phyloP scores from a whole-genome alignment of 1,140 invertebrate genomes.

The Lysiphlebus fabarum region DNA sequence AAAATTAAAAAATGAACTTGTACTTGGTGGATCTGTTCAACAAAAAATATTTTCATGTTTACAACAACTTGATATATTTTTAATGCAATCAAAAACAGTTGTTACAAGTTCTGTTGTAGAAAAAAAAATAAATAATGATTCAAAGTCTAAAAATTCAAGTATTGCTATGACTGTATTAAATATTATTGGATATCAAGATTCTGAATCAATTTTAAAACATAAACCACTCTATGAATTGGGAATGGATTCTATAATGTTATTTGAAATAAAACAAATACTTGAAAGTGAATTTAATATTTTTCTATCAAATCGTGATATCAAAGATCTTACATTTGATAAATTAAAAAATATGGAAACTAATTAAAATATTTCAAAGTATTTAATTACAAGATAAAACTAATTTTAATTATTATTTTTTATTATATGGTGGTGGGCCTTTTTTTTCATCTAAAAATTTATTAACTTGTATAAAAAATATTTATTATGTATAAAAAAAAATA shows the following conservation, averaged over 20 bases:
- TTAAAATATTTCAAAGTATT: too few species aligned
- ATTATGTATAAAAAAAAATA: too few species aligned
- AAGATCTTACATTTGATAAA: conserved; percentile 71
- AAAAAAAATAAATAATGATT: conserved; percentile 63
- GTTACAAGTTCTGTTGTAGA: conserved; percentile 79
- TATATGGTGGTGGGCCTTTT: too few species aligned
- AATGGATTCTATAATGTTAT: conserved; percentile 96
- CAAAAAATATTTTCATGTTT: conserved; percentile 89
- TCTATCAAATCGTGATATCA: conserved; percentile 83
- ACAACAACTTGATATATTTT: conserved; percentile 78
- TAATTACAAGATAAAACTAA: too few species aligned
- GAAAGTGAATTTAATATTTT: conserved; percentile 88
- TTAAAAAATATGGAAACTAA: conserved; percentile 45
- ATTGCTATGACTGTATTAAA: conserved; percentile 75
- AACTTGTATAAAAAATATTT: too few species aligned
- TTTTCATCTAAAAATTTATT: too few species aligned
- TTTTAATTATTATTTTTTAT: too few species aligned
- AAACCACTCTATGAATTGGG: conserved; percentile 86
- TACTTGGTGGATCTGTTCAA: conserved; percentile 88
- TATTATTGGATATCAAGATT: conserved; percentile 84
- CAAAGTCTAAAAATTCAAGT: conserved; percentile 52
- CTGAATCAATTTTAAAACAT: conserved; percentile 68
- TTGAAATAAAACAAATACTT: conserved; percentile 94
- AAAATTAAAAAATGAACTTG: conserved; percentile 82
- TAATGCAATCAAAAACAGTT: conserved; percentile 83